Evolutionary conservation across 2,113 vertebrate species (phyloP), one percentile per base, ranked within the genome.

Genomic region (Proteles cristata): DNA sequence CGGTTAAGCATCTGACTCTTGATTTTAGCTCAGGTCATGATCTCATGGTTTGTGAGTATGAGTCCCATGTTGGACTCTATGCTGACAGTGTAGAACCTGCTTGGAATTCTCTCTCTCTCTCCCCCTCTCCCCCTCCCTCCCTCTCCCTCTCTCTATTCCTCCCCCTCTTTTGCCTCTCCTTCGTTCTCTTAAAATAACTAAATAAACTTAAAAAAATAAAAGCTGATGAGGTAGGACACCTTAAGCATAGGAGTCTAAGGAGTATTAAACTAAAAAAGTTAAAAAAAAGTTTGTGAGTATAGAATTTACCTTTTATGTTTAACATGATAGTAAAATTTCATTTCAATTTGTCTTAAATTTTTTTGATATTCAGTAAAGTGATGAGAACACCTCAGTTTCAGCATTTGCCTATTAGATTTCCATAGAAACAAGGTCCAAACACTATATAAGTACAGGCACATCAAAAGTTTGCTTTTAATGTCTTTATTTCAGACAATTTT

Each of bases 401-500:
- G 15, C 68, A 69, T 90, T 94, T 87, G 50, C 39, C 79, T 96
- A 14, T 86, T 63, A 71, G 63, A 33, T 96, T 92, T 93, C 92
- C 74, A 80, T 97, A 80, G 93, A 96, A 96, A 95, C 90, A 63
- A 65, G 45, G 53, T 94, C 71, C 83, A 43, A 96, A 89, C n/a
- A 87, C 48, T 63, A 73, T 82, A 88, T 95, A 96, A 96, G 50
- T 92, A 66, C 28, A 92, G 39, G 43, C 53, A 82, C 26, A 58
- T 35, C 74, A 58, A 87, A 92, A 88, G 31, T 96, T 98, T 93
- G 73, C 48, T 85, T 96, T 93, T 88, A 84, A 82, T 93, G 19
- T 82, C 73, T 96, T 85, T 93, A 94, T 97, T 97, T 97, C 65
- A 82, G 63, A 84, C 66, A 76, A 5, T 92, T 91, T 88, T 90